phyloP scores from a whole-genome alignment of 1,140 invertebrate genomes.

The Drosophila equinoxialis region DNA sequence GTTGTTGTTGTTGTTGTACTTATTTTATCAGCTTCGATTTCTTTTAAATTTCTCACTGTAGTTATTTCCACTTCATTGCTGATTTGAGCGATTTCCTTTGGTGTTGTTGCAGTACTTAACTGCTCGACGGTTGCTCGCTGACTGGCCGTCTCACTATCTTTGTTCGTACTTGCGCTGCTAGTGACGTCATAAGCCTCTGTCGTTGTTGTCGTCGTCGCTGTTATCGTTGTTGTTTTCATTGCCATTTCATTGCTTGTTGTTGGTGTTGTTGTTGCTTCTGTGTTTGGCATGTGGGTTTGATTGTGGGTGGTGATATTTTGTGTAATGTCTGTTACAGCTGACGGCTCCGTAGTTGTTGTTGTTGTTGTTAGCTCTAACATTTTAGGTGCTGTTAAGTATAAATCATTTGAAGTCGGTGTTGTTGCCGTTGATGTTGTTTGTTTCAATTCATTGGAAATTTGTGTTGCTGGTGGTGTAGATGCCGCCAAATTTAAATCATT shows the following conservation, averaged over 20 bases:
- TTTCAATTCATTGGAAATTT: neutral
- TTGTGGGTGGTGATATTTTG: neutral
- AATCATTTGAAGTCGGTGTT: slow-evolving; percentile 2
- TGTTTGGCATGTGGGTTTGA: slow-evolving; percentile 2
- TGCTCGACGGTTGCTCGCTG: slow-evolving; percentile 61
- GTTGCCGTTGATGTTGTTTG: neutral
- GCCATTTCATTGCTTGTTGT: slow-evolving; percentile 42
- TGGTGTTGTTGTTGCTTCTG: slow-evolving; percentile 8
- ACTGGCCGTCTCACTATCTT: slow-evolving; percentile 49
- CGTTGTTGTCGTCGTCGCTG: slow-evolving; percentile 52
- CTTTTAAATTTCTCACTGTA: slow-evolving; percentile 53
- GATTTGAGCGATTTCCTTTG: slow-evolving; percentile 73
- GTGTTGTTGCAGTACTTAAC: slow-evolving; percentile 46
- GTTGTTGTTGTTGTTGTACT: slow-evolving; percentile 26
- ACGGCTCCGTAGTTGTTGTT: slow-evolving; percentile 13
- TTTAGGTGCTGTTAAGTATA: slow-evolving; percentile 2
- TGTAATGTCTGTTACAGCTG: neutral
- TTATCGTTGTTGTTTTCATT: slow-evolving; percentile 50
- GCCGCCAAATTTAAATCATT: slow-evolving; percentile 2
- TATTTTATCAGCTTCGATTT: slow-evolving; percentile 24
- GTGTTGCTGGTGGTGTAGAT: slow-evolving; percentile 13
- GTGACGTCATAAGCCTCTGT: slow-evolving; percentile 46
- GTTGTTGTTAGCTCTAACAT: slow-evolving; percentile 14
- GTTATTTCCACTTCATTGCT: slow-evolving; percentile 78
- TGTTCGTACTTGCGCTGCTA: slow-evolving; percentile 36